A percentile compares a stretch with the other conserved stretches of the same genome.
Conservation (phyloP, 2,797 vertebrate genomes). For the Anabacerthia variegaticeps region DNA sequence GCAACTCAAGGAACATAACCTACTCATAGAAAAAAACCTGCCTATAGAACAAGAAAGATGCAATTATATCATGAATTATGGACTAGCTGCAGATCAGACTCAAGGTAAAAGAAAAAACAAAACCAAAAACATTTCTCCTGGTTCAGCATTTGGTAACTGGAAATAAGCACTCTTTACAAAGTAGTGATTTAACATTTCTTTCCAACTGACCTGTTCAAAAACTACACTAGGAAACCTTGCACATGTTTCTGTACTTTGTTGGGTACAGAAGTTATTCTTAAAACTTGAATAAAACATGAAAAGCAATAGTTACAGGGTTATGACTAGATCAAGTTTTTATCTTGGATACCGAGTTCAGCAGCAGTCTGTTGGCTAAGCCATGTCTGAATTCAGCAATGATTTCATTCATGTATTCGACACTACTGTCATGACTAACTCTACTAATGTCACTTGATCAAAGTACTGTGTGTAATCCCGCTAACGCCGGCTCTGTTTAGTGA, state of each 20-base stretch:
- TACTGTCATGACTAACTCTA: neutral
- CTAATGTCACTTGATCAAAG: conserved; percentile 51
- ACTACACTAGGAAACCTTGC: neutral
- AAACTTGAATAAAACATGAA: neutral
- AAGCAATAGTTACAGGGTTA: neutral
- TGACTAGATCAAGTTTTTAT: neutral
- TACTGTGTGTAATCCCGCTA: neutral
- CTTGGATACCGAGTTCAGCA: neutral
- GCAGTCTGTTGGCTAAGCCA: neutral
- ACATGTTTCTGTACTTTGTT: neutral
- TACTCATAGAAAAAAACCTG: neutral
- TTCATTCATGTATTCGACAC: neutral
- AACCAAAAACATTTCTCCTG: neutral
- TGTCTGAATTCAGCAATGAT: neutral
- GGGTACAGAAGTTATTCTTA: neutral
- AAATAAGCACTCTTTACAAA: neutral
- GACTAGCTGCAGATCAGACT: neutral
- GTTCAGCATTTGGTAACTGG: neutral
- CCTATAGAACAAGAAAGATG: neutral
- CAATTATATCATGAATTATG: neutral
- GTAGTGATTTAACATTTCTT: neutral
- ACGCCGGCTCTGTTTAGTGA: neutral
- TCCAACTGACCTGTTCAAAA: neutral
- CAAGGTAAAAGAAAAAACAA: too few species aligned
- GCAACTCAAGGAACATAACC: neutral